These are phyloP conservation scores for Psylliodes chrysocephalus DNA, from an alignment of 2,888 invertebrate species.

Conservation along the genomic window DNA sequence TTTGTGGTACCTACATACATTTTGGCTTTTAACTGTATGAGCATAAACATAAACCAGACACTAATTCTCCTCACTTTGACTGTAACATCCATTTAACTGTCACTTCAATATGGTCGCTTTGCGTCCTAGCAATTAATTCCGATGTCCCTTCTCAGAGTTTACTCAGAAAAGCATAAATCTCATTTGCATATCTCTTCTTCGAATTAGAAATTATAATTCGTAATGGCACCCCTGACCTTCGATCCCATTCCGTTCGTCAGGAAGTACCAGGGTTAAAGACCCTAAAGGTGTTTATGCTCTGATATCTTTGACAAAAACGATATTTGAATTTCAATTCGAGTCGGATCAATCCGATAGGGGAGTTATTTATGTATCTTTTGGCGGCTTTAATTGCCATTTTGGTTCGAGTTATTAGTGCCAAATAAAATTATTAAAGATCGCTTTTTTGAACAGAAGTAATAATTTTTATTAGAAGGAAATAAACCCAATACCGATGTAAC, in stretches of 20 bases:
- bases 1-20: too few relatives aligned
- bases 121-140: background rate
- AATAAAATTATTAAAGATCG: too few relatives aligned
- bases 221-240: constrained; percentile 15
- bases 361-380: constrained; percentile 5
- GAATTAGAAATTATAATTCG: constrained; percentile 26
- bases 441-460: too few relatives aligned
- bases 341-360: constrained; percentile 1
- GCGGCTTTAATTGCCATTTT: too few relatives aligned
- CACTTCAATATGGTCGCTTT: background rate
- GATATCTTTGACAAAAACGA: constrained; percentile 23
- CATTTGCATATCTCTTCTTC: constrained; percentile 16
- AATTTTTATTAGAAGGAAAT: too few relatives aligned
- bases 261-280: constrained; percentile 22
- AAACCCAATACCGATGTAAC: too few relatives aligned
- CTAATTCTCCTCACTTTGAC: too few relatives aligned
- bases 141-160: background rate
- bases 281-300: constrained; percentile 26
- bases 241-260: background rate
- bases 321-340: constrained; percentile 29
- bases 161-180: background rate
- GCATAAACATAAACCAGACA: too few relatives aligned
- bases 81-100: background rate
- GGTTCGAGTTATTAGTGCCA: too few relatives aligned
- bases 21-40: too few relatives aligned